A percentile compares a stretch with the other conserved stretches of the same genome.
phyloP scores from a whole-genome alignment of 2,888 invertebrate genomes.

The Agrotis exclamationis region DNA sequence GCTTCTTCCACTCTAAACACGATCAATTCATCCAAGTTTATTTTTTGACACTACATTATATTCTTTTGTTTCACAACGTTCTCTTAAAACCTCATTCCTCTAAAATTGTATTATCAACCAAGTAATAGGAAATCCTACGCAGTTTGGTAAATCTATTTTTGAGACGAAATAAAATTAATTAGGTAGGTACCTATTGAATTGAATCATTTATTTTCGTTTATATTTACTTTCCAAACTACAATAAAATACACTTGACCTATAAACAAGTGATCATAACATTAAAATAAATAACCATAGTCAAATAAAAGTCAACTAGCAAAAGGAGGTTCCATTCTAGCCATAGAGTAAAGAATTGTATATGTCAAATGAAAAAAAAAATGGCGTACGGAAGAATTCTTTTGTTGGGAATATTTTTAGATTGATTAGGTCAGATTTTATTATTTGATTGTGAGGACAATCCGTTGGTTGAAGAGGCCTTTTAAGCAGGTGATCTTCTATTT shows the following conservation, averaged over 20 bases:
- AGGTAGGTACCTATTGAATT: no score
- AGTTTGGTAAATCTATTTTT: conserved; percentile 15
- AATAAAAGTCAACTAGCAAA: conserved; percentile 30
- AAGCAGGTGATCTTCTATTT: conserved; percentile 20
- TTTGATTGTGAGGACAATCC: conserved; percentile 58
- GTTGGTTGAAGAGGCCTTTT: conserved; percentile 22
- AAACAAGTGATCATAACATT: background rate
- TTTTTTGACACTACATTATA: no score
- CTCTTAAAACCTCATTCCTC: no score
- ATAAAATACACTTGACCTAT: background rate
- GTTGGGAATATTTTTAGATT: conserved; percentile 57
- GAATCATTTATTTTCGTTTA: background rate
- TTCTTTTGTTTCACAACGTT: no score
- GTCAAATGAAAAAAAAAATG: conserved; percentile 39
- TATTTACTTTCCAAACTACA: conserved; percentile 25
- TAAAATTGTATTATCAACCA: background rate
- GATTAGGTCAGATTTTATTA: conserved; percentile 59
- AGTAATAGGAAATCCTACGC: conserved; percentile 10
- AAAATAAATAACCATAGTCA: conserved; percentile 14
- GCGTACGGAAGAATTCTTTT: conserved; percentile 36
- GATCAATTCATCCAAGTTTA: no score
- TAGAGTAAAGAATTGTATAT: conserved; percentile 42
- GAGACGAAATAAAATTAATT: conserved; percentile 9
- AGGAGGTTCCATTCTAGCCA: conserved; percentile 33
- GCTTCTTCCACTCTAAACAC: no score